Percentiles rank a stretch among this genome's conserved stretches.
These are phyloP conservation scores for Apantesis nais DNA, from an alignment of 2,888 invertebrate genomes.

Conservation along the genomic window DNA sequence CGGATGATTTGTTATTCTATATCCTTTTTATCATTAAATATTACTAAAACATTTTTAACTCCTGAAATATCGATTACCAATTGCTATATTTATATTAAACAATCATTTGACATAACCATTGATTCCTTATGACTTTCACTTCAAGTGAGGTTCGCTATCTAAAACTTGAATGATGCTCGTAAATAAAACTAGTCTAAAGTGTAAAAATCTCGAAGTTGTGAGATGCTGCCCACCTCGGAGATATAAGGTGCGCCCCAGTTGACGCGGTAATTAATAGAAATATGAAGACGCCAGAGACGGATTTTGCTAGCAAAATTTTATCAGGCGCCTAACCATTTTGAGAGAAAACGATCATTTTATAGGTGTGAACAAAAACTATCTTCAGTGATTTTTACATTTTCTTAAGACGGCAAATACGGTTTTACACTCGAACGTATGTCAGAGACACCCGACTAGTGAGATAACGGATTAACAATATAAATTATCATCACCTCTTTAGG, in stretches of 20 bases:
- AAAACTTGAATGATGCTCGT: constrained; percentile 30
- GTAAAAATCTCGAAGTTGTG: constrained; percentile 44
- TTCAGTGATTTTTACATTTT: too few relatives aligned
- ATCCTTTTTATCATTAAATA: too few relatives aligned
- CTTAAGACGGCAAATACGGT: too few relatives aligned
- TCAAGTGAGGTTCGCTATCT: constrained; percentile 7
- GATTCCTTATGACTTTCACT: neutral
- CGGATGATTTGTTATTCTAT: too few relatives aligned
- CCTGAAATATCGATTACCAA: neutral
- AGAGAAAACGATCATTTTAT: neutral
- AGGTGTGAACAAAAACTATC: too few relatives aligned
- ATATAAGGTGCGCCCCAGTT: constrained; percentile 69
- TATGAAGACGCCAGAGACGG: constrained; percentile 60
- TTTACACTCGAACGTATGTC: too few relatives aligned
- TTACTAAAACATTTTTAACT: too few relatives aligned
- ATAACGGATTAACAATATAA: too few relatives aligned
- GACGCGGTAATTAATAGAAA: constrained; percentile 76
- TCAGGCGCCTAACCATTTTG: neutral
- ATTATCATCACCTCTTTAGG: too few relatives aligned
- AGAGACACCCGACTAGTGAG: neutral
- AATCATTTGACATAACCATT: neutral
- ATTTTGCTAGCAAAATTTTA: constrained; percentile 28
- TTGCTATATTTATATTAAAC: neutral
- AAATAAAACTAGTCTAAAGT: constrained; percentile 20
- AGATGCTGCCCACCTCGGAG: constrained; percentile 55